Evolutionary conservation across 2,888 invertebrate species (phyloP).

Genomic region (Macaria notata): DNA sequence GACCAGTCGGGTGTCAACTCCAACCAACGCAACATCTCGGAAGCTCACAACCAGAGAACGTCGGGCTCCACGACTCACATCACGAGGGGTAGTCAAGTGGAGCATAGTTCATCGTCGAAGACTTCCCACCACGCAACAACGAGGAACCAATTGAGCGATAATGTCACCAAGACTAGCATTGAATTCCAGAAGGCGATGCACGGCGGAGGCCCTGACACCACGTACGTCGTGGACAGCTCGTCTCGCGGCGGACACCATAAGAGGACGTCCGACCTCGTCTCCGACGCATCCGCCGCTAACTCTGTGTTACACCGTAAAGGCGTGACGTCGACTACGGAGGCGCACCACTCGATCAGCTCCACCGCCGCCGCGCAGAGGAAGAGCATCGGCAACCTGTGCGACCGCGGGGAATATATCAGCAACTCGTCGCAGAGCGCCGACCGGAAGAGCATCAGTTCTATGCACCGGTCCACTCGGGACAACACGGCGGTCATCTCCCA

Average conservation of each 20-base stretch:
- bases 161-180: slow-evolving; percentile 74
- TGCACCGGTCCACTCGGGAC: slow-evolving; percentile 87
- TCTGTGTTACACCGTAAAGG: slow-evolving; percentile 90
- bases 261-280: slow-evolving; percentile 88
- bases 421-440: slow-evolving; percentile 86
- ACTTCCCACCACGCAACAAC: slow-evolving; percentile 60
- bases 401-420: slow-evolving; percentile 86
- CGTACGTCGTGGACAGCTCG: slow-evolving; percentile 49
- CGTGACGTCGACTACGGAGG: slow-evolving; percentile 85
- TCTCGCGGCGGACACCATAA: slow-evolving; percentile 83
- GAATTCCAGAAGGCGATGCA: slow-evolving; percentile 81
- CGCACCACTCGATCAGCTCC: slow-evolving; percentile 86
- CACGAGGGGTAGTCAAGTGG: slow-evolving; percentile 45
- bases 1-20: slow-evolving; percentile 39
- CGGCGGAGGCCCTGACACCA: slow-evolving; percentile 53
- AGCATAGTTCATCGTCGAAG: slow-evolving; percentile 47
- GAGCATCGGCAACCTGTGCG: slow-evolving; percentile 90
- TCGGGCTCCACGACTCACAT: slow-evolving; percentile 38
- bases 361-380: slow-evolving; percentile 91
- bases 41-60: slow-evolving; percentile 39
- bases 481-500: slow-evolving; percentile 74
- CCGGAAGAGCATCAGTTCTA: slow-evolving; percentile 89
- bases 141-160: slow-evolving; percentile 71
- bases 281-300: slow-evolving; percentile 88
- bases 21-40: slow-evolving; percentile 32